Percentiles rank a stretch among this genome's conserved stretches.
These are phyloP conservation scores for Sinohyriopsis cumingii DNA, from an alignment of 2,888 invertebrate species.

Conservation along the genomic window DNA sequence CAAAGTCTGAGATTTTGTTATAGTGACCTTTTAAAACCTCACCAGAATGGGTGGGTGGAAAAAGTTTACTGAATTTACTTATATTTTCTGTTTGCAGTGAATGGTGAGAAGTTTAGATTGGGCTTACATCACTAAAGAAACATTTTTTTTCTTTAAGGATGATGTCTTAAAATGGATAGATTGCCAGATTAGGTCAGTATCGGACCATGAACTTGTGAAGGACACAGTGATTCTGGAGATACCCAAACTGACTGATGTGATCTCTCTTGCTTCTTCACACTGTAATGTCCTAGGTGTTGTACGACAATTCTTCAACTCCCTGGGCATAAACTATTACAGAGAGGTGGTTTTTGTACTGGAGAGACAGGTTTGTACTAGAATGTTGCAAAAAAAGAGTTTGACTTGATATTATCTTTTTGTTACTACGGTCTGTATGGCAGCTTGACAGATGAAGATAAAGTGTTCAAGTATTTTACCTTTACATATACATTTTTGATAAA, in stretches of 20 bases:
- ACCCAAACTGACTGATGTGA: slow-evolving; percentile 43
- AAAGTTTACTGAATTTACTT: not conserved
- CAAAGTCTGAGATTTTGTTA: no score
- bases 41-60: not conserved
- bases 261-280: slow-evolving; percentile 43
- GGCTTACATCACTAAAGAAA: not conserved
- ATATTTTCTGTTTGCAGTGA: not conserved
- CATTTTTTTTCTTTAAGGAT: slow-evolving; percentile 21
- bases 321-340: slow-evolving; percentile 63
- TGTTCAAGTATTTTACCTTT: no score
- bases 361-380: slow-evolving; percentile 48
- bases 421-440: not conserved
- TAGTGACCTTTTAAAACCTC: no score
- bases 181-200: slow-evolving; percentile 31
- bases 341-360: slow-evolving; percentile 57
- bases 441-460: no score
- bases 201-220: slow-evolving; percentile 40
- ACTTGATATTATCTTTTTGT: not conserved
- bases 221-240: slow-evolving; percentile 60
- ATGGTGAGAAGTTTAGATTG: no score
- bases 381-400: not conserved
- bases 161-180: slow-evolving; percentile 53
- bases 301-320: slow-evolving; percentile 49
- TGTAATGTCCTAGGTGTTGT: slow-evolving; percentile 53
- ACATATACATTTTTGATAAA: no score